Conservation (phyloP, 2,888 invertebrate species). For the Eugnorisma glareosa region DNA sequence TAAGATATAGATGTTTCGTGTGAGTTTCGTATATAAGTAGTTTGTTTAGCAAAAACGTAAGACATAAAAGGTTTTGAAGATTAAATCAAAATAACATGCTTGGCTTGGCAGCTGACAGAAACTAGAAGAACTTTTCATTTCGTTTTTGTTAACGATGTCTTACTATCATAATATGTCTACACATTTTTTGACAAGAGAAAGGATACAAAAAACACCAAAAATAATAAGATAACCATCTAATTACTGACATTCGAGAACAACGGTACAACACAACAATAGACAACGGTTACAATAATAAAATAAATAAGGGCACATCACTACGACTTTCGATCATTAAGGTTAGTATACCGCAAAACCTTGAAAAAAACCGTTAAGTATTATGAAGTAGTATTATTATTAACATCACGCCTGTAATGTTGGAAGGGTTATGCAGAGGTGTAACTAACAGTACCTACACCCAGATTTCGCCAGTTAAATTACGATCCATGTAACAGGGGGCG, state of each 20-base stretch:
- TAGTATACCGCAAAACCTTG: constrained; percentile 38
- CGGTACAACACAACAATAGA: constrained; percentile 49
- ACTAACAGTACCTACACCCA: neutral
- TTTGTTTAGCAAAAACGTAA: neutral
- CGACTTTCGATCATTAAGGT: constrained; percentile 59
- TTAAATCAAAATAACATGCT: neutral
- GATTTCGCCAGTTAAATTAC: neutral
- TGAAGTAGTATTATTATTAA: neutral
- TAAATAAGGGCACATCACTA: constrained; percentile 62
- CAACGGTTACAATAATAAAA: constrained; percentile 59
- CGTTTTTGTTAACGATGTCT: too few relatives aligned
- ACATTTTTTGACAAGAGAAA: constrained; percentile 17
- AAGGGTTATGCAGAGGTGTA: neutral
- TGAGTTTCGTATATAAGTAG: neutral
- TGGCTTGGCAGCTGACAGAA: neutral
- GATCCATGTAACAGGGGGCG: too few relatives aligned
- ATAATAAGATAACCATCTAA: constrained; percentile 42
- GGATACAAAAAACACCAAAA: constrained; percentile 25
- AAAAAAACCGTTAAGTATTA: constrained; percentile 52
- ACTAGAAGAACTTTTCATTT: too few relatives aligned
- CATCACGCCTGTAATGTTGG: neutral
- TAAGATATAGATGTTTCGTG: neutral
- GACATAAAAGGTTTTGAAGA: neutral
- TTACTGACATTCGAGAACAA: constrained; percentile 32
- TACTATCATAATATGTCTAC: neutral